Base-by-base conservation (phyloP, 2,888 invertebrate genomes). In the Furcula furcula region DNA sequence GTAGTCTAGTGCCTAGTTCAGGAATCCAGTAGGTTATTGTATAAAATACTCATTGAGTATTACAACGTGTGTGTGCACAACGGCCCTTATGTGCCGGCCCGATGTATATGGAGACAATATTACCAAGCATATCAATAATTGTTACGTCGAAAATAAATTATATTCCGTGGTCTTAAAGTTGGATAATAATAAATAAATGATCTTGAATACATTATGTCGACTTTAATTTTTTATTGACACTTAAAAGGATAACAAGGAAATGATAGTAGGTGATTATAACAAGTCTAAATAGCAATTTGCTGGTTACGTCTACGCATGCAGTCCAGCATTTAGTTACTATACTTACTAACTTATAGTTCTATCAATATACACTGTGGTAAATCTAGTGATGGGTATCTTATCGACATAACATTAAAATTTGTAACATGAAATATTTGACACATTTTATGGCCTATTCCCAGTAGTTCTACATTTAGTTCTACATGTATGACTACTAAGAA, bases 151-250 rank as follows among this genome's bases (percentile, higher is more conserved):
- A 38, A 29, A 41, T 31, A 59, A 57, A 54, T 57, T 59, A 40
- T 43, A 27, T 35, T 13, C 25, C 37, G 26, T 39, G 33, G 31
- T 31, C 40, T 39, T 38, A 41, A 34, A 51, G 38, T 32, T 31
- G 43, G 45, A 35, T 51, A 40, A 43, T 46, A 41, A 47, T 56
- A n/a, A n/a, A 52, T 61, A 62, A 57, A 57, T 46, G 50, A 39
- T 41, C 50, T 56, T 45, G 33, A 53, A 52, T 55, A 45, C 40
- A 50, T 46, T 38, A 32, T 34, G 32, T 38, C 38, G 52, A 40
- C 29, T 52, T 46, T 47, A 32, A 40, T 44, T 44, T 44, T 40
- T 39, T 38, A 51, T 56, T 43, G 42, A 40, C 48, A 40, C 31
- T 34, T 19, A 32, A 45, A 47, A 39, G 40, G 39, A 41, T 40